phyloP scores from a whole-genome alignment of 37 sponge, comb jelly and placozoan genomes.

The Aphrocallistes beatrix region DNA sequence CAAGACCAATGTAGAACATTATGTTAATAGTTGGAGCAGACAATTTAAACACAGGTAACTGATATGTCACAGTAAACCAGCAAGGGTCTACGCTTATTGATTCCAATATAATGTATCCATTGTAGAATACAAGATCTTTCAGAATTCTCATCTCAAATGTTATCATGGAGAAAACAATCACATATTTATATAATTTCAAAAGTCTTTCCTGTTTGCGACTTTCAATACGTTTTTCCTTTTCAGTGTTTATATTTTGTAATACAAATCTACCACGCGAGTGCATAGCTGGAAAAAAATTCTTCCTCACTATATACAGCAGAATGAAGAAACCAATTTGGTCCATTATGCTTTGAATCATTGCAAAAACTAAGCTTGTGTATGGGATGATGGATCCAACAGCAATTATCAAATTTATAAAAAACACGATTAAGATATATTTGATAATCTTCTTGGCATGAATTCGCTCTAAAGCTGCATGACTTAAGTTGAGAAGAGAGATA shows the following conservation, averaged over 20 bases:
- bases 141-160: not conserved
- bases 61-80: not conserved
- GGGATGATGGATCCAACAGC: not conserved
- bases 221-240: no score
- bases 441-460: not conserved
- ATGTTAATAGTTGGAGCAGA: no score
- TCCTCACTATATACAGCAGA: not conserved
- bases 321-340: not conserved
- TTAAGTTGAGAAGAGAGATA: not conserved
- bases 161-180: not conserved
- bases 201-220: not conserved
- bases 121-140: not conserved
- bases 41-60: no score
- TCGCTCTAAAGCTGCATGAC: not conserved
- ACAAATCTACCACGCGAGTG: not conserved
- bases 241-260: no score
- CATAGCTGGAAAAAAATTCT: not conserved
- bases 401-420: not conserved
- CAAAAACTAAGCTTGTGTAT: not conserved
- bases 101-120: not conserved
- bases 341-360: not conserved
- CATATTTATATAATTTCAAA: not conserved
- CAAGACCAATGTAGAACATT: no score
- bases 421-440: not conserved
- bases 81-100: not conserved